Evolutionary conservation across 1,140 invertebrate species (phyloP).

Genomic region (Drosophila kohkoa): DNA sequence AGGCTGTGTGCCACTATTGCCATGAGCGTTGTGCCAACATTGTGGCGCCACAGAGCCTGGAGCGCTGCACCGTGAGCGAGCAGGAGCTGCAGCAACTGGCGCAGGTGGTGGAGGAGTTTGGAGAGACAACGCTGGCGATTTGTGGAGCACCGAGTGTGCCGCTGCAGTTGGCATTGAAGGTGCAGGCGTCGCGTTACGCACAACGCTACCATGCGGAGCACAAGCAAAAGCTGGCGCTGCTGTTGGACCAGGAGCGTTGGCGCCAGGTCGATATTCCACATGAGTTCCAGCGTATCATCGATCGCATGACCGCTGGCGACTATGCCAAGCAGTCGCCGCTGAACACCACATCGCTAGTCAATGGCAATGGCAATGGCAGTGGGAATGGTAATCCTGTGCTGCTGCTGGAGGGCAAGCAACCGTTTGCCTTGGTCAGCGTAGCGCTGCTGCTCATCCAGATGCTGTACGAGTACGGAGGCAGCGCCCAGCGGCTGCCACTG

Average conservation of each 20-base stretch:
- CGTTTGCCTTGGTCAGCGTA: conserved; percentile 93
- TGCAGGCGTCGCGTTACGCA: conserved; percentile 95
- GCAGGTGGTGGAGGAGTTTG: conserved; percentile 92
- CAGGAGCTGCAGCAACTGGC: conserved; percentile 92
- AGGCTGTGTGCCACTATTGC: conserved; percentile 94
- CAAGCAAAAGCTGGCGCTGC: conserved; percentile 92
- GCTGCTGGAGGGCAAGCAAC: conserved; percentile 91
- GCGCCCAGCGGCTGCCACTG: conserved; percentile 88
- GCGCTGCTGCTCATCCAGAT: conserved; percentile 94
- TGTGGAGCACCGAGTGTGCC: conserved; percentile 92
- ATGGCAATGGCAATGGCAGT: conserved; percentile 26
- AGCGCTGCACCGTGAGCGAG: conserved; percentile 88
- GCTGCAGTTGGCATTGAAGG: conserved; percentile 93
- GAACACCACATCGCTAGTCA: conserved; percentile 66
- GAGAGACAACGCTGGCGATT: conserved; percentile 90
- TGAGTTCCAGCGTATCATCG: conserved; percentile 94
- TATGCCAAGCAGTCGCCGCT: conserved; percentile 66
- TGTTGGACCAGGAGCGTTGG: conserved; percentile 97
- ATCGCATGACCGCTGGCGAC: conserved; percentile 88
- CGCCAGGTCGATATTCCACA: conserved; percentile 95
- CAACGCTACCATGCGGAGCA: conserved; percentile 95
- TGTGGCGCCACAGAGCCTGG: conserved; percentile 90
- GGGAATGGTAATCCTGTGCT: conserved; percentile 86
- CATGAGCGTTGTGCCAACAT: conserved; percentile 95
- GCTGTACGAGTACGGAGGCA: conserved; percentile 95